Percentiles rank a stretch among this genome's conserved stretches.
Conservation (phyloP, 2,113 vertebrate genomes). For the Zeus faber region DNA sequence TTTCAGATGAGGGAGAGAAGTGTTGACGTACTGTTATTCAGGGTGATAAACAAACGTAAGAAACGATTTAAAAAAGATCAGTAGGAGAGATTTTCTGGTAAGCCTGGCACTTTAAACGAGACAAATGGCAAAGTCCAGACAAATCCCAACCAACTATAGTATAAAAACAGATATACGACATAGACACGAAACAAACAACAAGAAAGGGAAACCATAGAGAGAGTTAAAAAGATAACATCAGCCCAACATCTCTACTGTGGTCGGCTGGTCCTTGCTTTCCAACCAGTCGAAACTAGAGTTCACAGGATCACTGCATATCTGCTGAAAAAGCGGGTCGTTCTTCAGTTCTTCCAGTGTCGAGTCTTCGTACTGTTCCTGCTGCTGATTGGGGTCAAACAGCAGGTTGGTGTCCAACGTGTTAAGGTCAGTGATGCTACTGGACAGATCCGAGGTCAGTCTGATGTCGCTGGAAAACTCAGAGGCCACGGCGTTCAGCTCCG, state of each 20-base stretch:
- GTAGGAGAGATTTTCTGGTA: conserved; percentile 87
- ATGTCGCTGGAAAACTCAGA: conserved; percentile 95
- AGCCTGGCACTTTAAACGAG: conserved; percentile 95
- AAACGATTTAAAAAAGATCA: conserved; percentile 62
- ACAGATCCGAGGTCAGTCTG: conserved; percentile 95
- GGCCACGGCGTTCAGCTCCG: conserved; percentile 86
- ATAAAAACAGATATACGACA: conserved; percentile 60
- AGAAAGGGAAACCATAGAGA: conserved; percentile 62
- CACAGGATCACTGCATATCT: conserved; percentile 98
- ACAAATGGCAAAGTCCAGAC: conserved; percentile 68
- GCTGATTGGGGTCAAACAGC: conserved; percentile 95
- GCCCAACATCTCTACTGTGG: conserved; percentile 98
- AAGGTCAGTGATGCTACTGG: conserved; percentile 98
- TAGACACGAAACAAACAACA: conserved; percentile 64
- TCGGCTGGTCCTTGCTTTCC: conserved; percentile 98
- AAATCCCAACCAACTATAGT: conserved; percentile 61
- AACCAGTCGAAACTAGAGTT: conserved; percentile 98
- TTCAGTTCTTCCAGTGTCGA: conserved; percentile 99
- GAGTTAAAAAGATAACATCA: conserved; percentile 69
- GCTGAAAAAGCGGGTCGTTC: conserved; percentile 98
- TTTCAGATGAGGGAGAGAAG: conserved; percentile 41
- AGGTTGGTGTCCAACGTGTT: conserved; percentile 96
- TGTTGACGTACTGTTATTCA: conserved; percentile 49
- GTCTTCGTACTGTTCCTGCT: conserved; percentile 98
- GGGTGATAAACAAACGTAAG: conserved; percentile 42